These are phyloP conservation scores for Nautilus pompilius DNA, from an alignment of 1,140 invertebrate genomes.

Conservation along the genomic window DNA sequence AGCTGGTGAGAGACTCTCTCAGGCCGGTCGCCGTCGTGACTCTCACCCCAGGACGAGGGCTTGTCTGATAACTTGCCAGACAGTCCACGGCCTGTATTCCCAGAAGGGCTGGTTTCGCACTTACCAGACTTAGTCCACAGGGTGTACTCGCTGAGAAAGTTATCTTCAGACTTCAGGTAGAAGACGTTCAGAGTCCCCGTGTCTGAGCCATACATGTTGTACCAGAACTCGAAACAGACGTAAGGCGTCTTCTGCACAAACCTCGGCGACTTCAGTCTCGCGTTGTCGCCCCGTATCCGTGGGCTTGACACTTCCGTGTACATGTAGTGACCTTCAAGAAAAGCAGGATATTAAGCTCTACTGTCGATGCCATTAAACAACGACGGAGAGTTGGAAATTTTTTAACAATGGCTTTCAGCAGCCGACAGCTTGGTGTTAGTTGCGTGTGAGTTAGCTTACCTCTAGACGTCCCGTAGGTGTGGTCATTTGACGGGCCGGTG, in stretches of 20 bases:
- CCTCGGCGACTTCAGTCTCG: constrained; percentile 22
- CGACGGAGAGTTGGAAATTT: no score
- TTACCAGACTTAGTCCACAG: neutral
- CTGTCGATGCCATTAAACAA: no score
- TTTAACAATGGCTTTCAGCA: no score
- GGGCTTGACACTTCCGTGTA: constrained; percentile 39
- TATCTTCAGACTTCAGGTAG: constrained; percentile 19
- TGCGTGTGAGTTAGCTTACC: constrained; percentile 18
- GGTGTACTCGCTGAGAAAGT: neutral
- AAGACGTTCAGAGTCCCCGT: constrained; percentile 37
- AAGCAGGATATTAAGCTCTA: neutral
- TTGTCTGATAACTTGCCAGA: no score
- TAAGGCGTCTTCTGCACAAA: constrained; percentile 5
- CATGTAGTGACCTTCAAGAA: constrained; percentile 34
- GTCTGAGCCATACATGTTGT: constrained; percentile 70
- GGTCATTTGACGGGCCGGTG: constrained; percentile 73
- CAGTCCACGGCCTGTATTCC: no score
- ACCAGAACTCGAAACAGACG: constrained; percentile 62
- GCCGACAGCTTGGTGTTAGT: no score
- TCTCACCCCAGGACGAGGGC: no score
- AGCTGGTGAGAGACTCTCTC: no score
- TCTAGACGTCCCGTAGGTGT: constrained; percentile 58
- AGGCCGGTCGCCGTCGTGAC: no score
- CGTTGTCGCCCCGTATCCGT: constrained; percentile 31
- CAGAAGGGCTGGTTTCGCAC: no score